These are phyloP conservation scores for Plotosus lineatus DNA, from an alignment of 2,113 vertebrate species.

Conservation along the genomic window DNA sequence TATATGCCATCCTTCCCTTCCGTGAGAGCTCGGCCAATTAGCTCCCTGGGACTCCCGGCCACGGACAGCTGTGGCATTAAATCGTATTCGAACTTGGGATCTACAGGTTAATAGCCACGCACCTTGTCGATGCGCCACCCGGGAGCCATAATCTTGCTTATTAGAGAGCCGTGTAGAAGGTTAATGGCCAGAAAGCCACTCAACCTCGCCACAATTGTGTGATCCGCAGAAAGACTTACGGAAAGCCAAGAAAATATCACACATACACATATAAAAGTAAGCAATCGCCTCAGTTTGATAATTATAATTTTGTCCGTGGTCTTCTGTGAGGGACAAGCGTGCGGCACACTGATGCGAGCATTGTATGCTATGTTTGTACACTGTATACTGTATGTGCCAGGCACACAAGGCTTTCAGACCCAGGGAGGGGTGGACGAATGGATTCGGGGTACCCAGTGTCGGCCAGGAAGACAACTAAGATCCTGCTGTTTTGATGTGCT, in stretches of 20 bases:
- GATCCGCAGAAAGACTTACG: not conserved
- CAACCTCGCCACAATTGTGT: too few relatives aligned
- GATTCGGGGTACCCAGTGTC: conserved; percentile 51
- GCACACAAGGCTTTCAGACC: not conserved
- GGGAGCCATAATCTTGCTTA: not conserved
- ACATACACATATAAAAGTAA: not conserved
- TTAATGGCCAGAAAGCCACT: not conserved
- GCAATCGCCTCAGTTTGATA: too few relatives aligned
- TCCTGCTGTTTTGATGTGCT: conserved; percentile 72
- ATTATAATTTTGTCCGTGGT: not conserved
- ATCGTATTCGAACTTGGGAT: too few relatives aligned
- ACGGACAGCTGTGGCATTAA: too few relatives aligned
- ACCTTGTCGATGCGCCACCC: too few relatives aligned
- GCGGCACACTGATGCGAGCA: not conserved
- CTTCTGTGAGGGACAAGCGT: not conserved
- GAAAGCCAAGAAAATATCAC: not conserved
- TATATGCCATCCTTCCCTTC: too few relatives aligned
- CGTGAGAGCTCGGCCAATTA: too few relatives aligned
- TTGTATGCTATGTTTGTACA: not conserved
- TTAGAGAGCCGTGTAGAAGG: not conserved
- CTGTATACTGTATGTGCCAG: not conserved
- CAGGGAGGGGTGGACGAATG: conserved; percentile 4
- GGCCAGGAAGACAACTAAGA: conserved; percentile 70
- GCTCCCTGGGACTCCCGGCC: too few relatives aligned
- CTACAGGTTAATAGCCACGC: too few relatives aligned